A percentile compares a stretch with the other conserved stretches of the same genome.
Conservation (phyloP, 2,888 invertebrate species). For the Sclerodermus sp. region DNA sequence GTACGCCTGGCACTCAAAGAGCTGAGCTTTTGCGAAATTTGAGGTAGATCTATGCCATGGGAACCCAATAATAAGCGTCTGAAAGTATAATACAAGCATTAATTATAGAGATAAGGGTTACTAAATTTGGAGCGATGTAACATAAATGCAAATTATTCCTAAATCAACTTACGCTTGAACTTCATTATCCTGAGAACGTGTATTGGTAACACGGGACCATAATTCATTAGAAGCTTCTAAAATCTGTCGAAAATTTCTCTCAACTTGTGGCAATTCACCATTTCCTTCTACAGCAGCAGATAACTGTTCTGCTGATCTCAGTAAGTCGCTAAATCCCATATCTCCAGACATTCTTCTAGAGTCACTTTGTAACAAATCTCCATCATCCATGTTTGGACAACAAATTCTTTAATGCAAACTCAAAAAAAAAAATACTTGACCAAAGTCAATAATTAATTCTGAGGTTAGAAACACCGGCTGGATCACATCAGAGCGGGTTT, state of each 20-base stretch:
- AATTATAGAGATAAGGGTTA: too few relatives aligned
- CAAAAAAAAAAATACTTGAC: too few relatives aligned
- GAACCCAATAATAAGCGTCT: constrained; percentile 89
- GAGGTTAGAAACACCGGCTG: too few relatives aligned
- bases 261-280: constrained; percentile 81
- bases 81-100: constrained; percentile 7
- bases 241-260: constrained; percentile 88
- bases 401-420: too few relatives aligned
- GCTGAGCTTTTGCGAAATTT: constrained; percentile 88
- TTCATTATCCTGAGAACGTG: constrained; percentile 86
- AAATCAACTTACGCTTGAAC: constrained; percentile 69
- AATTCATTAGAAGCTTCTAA: constrained; percentile 88
- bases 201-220: constrained; percentile 82
- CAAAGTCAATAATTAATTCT: too few relatives aligned
- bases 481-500: too few relatives aligned
- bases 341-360: constrained; percentile 30
- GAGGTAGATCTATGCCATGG: constrained; percentile 91
- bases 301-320: constrained; percentile 90
- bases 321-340: constrained; percentile 79
- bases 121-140: too few relatives aligned
- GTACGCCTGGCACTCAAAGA: constrained; percentile 82
- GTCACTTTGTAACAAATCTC: constrained; percentile 18
- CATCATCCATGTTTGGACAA: constrained; percentile 20
- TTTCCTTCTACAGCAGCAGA: constrained; percentile 86
- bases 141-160: background rate